Conservation (phyloP, 2,888 invertebrate genomes). For the Polydrusus pterygomalis region DNA sequence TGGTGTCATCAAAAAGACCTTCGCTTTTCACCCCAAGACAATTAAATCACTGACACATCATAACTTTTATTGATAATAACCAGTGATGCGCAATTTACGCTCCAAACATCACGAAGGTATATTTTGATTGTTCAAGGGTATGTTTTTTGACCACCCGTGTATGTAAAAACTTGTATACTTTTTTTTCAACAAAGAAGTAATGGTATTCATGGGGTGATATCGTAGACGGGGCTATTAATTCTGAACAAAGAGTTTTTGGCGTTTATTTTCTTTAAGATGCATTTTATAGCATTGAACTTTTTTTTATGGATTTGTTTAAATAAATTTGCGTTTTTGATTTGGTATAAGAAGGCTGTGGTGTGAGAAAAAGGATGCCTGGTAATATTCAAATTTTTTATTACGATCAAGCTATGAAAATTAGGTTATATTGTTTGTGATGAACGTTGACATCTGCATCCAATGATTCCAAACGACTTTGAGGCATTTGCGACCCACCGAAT, state of each 20-base stretch:
- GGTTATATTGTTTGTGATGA: neutral
- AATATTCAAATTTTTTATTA: slow-evolving; percentile 1
- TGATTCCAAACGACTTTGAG: too few species aligned
- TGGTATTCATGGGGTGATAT: slow-evolving; percentile 39
- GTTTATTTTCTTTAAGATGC: slow-evolving; percentile 1
- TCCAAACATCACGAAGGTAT: slow-evolving; percentile 65
- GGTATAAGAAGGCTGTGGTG: neutral
- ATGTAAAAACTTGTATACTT: slow-evolving; percentile 42
- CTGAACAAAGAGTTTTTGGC: neutral
- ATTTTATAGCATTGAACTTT: neutral
- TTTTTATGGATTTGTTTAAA: slow-evolving; percentile 5
- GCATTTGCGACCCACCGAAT: too few species aligned
- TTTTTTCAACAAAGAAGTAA: slow-evolving; percentile 11
- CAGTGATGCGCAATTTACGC: slow-evolving; percentile 66
- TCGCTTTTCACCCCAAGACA: slow-evolving; percentile 54
- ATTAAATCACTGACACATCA: slow-evolving; percentile 69
- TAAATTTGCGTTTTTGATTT: neutral
- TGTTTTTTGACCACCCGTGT: slow-evolving; percentile 64
- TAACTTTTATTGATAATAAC: slow-evolving; percentile 69
- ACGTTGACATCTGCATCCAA: neutral
- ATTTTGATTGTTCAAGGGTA: slow-evolving; percentile 64
- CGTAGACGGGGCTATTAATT: slow-evolving; percentile 23
- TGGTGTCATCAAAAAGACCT: slow-evolving; percentile 17
- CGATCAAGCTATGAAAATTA: neutral
- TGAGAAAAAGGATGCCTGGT: neutral